Base-by-base conservation (phyloP, 2,888 invertebrate species). In the Sphaerophoria taeniata region DNA sequence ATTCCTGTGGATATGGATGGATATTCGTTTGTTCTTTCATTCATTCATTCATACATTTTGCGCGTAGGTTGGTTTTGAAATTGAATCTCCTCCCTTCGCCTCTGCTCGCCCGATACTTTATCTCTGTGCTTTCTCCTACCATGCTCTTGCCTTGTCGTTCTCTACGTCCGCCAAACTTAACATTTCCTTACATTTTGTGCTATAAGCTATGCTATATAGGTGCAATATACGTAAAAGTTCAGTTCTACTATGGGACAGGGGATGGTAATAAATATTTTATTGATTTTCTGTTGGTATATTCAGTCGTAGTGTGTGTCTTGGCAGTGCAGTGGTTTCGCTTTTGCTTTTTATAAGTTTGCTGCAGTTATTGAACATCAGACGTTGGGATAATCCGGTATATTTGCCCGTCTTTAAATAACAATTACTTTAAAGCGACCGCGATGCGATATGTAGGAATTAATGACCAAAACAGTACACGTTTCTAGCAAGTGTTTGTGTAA, bases 31-130 rank as follows among this genome's bases (percentile, higher is more conserved):
- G 76, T 81, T 81, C 73, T 81, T 76, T 76, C 63, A 85, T 81
- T 70, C 81, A 85, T 81, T 63, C 81, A 85, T 85, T 85, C 76
- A 85, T 81, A 85, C 73, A 85, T 73, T 77, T 85, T 85, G 85
- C 73, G 85, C 81, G 85, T 85, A 85, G 81, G 81, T 65, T 70
- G 70, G 56, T 53, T 83, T 78, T 45, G 53, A 49, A 65, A 65
- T 36, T 49, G 65, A 65, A 58, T 72, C 47, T 39, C 34, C 56
- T 65, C 71, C 45, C 33, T 34, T 63, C 11, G 43, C 53, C 39
- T 61, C 61, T 67, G 33, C 16, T 5, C 12, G 24, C n/a, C 56
- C 12, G 45, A 14, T 12, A 49, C 24, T 11, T 24, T 49, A 70
- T 60, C 61, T 39, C 4, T 24, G 39, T 39, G 31, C 70, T 24